Evolutionary conservation across 2,113 vertebrate genomes (phyloP).

Genomic region (Castor canadensis): DNA sequence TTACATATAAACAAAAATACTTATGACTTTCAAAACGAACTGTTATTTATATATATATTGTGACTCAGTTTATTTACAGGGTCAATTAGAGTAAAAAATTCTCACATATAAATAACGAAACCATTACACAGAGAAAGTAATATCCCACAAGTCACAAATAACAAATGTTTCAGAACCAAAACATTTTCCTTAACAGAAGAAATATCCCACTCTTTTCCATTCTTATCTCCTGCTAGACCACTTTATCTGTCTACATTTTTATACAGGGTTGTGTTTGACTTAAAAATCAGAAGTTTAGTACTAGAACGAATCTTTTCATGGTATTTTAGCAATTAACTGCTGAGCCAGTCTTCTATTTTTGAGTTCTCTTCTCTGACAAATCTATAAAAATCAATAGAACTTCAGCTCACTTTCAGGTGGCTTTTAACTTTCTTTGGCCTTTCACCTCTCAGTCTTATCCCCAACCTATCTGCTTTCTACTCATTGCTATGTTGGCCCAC

Average conservation of each 20-base stretch:
- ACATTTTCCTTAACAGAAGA: background rate
- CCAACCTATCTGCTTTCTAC: background rate
- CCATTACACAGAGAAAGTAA: background rate
- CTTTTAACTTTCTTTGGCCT: background rate
- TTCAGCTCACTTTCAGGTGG: background rate
- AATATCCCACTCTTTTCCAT: background rate
- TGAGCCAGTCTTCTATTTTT: constrained; percentile 7
- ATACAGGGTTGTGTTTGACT: background rate
- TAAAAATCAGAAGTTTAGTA: background rate
- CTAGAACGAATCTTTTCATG: background rate
- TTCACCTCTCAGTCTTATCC: background rate
- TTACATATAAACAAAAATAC: background rate
- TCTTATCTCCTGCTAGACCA: background rate
- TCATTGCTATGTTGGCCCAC: no score
- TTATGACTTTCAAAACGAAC: background rate
- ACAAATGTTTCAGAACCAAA: background rate
- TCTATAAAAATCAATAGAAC: background rate
- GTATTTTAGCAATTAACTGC: background rate
- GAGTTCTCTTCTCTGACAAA: background rate
- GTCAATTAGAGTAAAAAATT: background rate
- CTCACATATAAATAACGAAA: background rate
- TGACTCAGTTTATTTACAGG: background rate
- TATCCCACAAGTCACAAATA: background rate
- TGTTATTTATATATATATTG: background rate
- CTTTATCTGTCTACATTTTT: background rate